Evolutionary conservation across 1,140 invertebrate species (phyloP).

Genomic region (Hormaphis cornu): DNA sequence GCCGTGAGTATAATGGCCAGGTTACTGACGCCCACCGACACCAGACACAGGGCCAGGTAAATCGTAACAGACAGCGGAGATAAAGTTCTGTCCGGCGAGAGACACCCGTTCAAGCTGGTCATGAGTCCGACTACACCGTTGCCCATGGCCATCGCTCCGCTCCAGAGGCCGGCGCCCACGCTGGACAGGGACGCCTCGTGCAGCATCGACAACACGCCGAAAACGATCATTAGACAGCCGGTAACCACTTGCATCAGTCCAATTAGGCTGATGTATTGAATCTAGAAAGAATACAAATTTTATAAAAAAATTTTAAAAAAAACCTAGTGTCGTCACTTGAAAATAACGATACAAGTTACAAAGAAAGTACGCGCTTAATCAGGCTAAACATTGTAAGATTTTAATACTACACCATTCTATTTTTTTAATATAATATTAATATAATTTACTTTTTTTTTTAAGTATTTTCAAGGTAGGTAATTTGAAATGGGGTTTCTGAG

Average conservation of each 20-base stretch:
- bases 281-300: background rate
- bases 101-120: conserved; percentile 49
- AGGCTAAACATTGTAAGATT: too few relatives aligned
- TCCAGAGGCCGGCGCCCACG: conserved; percentile 53
- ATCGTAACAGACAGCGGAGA: conserved; percentile 46
- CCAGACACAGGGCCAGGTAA: conserved; percentile 49
- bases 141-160: conserved; percentile 49
- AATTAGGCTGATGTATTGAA: conserved; percentile 36
- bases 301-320: too few relatives aligned
- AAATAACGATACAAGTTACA: too few relatives aligned
- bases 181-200: conserved; percentile 49
- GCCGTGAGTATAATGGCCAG: conserved; percentile 50
- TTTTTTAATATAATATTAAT: too few relatives aligned
- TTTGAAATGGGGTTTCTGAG: too few relatives aligned
- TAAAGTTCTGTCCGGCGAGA: conserved; percentile 28
- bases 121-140: conserved; percentile 49
- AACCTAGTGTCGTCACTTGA: too few relatives aligned
- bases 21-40: conserved; percentile 50
- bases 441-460: too few relatives aligned
- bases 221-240: conserved; percentile 49
- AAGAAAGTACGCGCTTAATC: too few relatives aligned
- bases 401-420: too few relatives aligned
- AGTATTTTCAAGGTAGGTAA: too few relatives aligned
- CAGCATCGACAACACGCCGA: conserved; percentile 49
- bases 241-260: conserved; percentile 48